These are phyloP conservation scores for Ellobium chinense DNA, from an alignment of 2,888 invertebrate genomes.

Conservation along the genomic window DNA sequence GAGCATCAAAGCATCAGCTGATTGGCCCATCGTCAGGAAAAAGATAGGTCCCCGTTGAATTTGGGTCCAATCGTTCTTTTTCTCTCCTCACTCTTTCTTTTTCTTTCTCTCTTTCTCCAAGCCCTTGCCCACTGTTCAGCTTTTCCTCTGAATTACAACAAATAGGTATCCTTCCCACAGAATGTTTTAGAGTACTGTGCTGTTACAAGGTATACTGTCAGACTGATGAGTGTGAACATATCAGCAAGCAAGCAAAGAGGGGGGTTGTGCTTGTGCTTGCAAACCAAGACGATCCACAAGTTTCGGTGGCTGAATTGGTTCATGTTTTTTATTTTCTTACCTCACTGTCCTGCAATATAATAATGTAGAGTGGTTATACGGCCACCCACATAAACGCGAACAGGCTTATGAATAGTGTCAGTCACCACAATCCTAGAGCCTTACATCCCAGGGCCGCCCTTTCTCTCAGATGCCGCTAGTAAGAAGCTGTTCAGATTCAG, in stretches of 20 bases:
- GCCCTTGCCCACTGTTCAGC: neutral
- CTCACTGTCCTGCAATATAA: constrained; percentile 26
- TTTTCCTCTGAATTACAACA: constrained; percentile 7
- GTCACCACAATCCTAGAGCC: too few relatives aligned
- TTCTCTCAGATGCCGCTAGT: neutral
- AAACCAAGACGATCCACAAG: constrained; percentile 8
- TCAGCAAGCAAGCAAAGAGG: constrained; percentile 10
- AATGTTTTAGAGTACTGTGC: neutral
- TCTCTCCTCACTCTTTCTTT: neutral
- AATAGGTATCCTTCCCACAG: constrained; percentile 2
- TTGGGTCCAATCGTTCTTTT: neutral
- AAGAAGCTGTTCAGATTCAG: neutral
- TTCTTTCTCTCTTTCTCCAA: neutral
- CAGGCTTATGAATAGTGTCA: too few relatives aligned
- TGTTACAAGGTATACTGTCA: neutral
- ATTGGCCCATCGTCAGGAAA: neutral
- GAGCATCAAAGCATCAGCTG: neutral
- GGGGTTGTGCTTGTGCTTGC: neutral
- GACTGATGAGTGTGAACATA: constrained; percentile 10
- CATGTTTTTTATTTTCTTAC: constrained; percentile 9
- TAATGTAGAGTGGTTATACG: neutral
- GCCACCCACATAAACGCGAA: neutral
- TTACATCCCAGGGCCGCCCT: neutral
- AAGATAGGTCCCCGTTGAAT: neutral
- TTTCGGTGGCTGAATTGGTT: neutral